Evolutionary conservation across 2,888 invertebrate species (phyloP).

Genomic region (Eremobia ochroleuca): DNA sequence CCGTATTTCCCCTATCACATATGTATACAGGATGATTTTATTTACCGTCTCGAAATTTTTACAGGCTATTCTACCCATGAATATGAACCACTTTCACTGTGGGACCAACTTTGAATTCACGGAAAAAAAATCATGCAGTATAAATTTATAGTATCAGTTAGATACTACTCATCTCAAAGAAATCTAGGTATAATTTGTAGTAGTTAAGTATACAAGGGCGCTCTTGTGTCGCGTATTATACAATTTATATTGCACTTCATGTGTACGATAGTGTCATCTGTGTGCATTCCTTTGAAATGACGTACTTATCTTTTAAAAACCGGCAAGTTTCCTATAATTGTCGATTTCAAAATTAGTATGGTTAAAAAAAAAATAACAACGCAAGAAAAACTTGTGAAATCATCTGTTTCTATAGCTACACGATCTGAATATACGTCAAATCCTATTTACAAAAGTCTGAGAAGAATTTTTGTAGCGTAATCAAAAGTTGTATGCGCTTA

Average conservation of each 20-base stretch:
- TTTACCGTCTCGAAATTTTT: too few relatives aligned
- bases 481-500: slow-evolving; percentile 38
- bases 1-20: too few relatives aligned
- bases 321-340: background rate
- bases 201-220: slow-evolving; percentile 10
- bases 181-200: background rate
- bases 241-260: slow-evolving; percentile 26
- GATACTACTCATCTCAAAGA: slow-evolving; percentile 3
- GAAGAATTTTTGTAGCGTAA: slow-evolving; percentile 33
- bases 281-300: slow-evolving; percentile 1
- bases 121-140: too few relatives aligned
- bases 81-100: too few relatives aligned
- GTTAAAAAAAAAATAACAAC: background rate
- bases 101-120: too few relatives aligned
- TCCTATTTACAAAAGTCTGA: slow-evolving; percentile 7
- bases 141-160: too few relatives aligned
- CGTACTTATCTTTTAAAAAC: background rate
- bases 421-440: slow-evolving; percentile 13
- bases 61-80: too few relatives aligned
- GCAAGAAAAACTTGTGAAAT: background rate
- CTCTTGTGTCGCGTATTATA: slow-evolving; percentile 5
- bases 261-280: slow-evolving; percentile 1
- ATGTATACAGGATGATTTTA: too few relatives aligned
- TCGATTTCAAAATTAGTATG: background rate
- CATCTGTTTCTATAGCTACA: background rate